Evolutionary conservation across 1,140 invertebrate species (phyloP).

Genomic region (Drosophila busckii): DNA sequence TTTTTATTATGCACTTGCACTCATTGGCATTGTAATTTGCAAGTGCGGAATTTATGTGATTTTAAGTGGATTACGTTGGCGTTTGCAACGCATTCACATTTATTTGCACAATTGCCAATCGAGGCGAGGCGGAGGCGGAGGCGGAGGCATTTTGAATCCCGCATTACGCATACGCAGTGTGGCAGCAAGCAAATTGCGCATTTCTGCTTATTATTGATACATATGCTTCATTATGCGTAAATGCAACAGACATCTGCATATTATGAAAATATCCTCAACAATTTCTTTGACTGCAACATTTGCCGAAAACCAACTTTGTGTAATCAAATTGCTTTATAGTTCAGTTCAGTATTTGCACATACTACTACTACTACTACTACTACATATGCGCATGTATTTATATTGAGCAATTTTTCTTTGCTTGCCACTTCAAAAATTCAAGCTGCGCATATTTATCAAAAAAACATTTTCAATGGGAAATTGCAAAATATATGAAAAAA

Average conservation of each 20-base stretch:
- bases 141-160: too few relatives aligned
- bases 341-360: too few relatives aligned
- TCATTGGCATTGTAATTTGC: slow-evolving; percentile 44
- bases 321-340: slow-evolving; percentile 74
- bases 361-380: too few relatives aligned
- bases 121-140: too few relatives aligned
- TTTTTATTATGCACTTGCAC: slow-evolving; percentile 42
- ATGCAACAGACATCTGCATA: too few relatives aligned
- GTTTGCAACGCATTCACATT: neutral
- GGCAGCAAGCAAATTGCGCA: slow-evolving; percentile 15
- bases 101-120: slow-evolving; percentile 9
- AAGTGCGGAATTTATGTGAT: slow-evolving; percentile 29
- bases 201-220: slow-evolving; percentile 45
- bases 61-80: slow-evolving; percentile 29
- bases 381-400: slow-evolving; percentile 4
- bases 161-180: neutral
- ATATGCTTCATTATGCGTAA: slow-evolving; percentile 61
- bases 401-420: slow-evolving; percentile 3
- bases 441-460: slow-evolving; percentile 73
- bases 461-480: slow-evolving; percentile 65
- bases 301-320: slow-evolving; percentile 63
- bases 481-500: too few relatives aligned
- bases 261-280: slow-evolving; percentile 23
- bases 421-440: slow-evolving; percentile 56
- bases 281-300: slow-evolving; percentile 31